phyloP scores from a whole-genome alignment of 2,113 vertebrate species.

The Atrichornis clamosus region DNA sequence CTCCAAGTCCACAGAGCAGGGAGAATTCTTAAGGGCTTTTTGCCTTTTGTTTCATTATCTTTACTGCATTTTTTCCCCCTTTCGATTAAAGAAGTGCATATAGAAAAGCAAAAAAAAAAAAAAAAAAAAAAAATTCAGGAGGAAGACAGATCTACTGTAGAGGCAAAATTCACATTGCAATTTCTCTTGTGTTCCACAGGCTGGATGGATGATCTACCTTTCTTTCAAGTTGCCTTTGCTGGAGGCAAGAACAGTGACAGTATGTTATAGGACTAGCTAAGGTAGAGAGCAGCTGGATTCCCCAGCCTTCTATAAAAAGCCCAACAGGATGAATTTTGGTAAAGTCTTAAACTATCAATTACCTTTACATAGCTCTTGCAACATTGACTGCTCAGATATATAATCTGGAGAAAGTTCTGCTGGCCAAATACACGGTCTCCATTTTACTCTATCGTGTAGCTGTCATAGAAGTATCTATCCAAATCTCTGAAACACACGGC shows the following conservation, averaged over 20 bases:
- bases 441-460: not conserved
- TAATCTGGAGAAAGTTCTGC: constrained; percentile 19
- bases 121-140: not conserved
- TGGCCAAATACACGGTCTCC: constrained; percentile 20
- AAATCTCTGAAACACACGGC: not conserved
- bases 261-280: constrained; percentile 20
- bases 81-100: not conserved
- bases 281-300: constrained; percentile 46
- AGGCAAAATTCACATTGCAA: not conserved
- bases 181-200: constrained; percentile 6
- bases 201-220: constrained; percentile 45
- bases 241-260: constrained; percentile 40
- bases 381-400: constrained; percentile 11
- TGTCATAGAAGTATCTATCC: constrained; percentile 23
- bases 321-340: constrained; percentile 53
- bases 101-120: not conserved
- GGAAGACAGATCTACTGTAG: not conserved
- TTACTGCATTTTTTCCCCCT: not conserved
- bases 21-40: not conserved
- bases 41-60: not conserved
- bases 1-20: not conserved
- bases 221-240: constrained; percentile 56
- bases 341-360: constrained; percentile 50
- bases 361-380: constrained; percentile 40
- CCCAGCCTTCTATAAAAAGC: constrained; percentile 38